These are phyloP conservation scores for Eriocheir sinensis DNA, from an alignment of 1,140 invertebrate species.

Conservation along the genomic window DNA sequence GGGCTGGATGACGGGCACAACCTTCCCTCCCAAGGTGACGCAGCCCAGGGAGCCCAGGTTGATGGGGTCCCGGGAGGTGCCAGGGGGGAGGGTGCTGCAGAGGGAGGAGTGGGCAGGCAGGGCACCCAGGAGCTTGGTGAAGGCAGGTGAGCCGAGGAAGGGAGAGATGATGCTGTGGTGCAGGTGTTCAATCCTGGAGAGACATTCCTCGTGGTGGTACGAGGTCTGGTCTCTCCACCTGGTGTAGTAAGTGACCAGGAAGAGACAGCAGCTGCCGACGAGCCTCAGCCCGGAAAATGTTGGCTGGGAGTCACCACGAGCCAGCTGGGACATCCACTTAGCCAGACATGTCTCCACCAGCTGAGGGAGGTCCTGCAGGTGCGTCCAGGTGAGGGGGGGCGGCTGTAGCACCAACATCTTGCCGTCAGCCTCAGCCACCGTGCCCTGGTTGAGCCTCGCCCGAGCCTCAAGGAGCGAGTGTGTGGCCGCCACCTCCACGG, in stretches of 20 bases:
- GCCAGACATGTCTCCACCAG: constrained; percentile 68
- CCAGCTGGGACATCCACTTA: constrained; percentile 76
- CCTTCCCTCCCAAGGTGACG: constrained; percentile 69
- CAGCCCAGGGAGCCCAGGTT: constrained; percentile 75
- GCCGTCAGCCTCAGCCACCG: constrained; percentile 50
- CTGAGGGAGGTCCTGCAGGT: constrained; percentile 48
- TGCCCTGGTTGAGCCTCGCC: constrained; percentile 74
- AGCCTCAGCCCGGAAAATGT: constrained; percentile 68
- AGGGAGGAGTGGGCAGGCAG: constrained; percentile 70
- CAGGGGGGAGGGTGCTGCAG: constrained; percentile 28
- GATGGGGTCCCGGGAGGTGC: constrained; percentile 64
- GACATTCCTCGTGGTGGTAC: constrained; percentile 43
- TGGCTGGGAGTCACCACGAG: neutral
- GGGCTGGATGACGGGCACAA: constrained; percentile 62
- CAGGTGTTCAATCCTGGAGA: constrained; percentile 53
- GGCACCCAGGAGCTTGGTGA: constrained; percentile 39
- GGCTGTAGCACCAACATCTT: constrained; percentile 64
- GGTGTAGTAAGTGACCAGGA: constrained; percentile 67
- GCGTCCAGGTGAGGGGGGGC: constrained; percentile 70
- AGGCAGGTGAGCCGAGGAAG: constrained; percentile 25
- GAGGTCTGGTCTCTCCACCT: constrained; percentile 75
- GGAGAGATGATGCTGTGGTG: constrained; percentile 61
- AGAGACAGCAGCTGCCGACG: constrained; percentile 72
- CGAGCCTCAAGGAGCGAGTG: constrained; percentile 62
- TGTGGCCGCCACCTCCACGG: constrained; percentile 74